Evolutionary conservation across 2,888 invertebrate genomes (phyloP).

Genomic region (Lithophane semibrunnea): DNA sequence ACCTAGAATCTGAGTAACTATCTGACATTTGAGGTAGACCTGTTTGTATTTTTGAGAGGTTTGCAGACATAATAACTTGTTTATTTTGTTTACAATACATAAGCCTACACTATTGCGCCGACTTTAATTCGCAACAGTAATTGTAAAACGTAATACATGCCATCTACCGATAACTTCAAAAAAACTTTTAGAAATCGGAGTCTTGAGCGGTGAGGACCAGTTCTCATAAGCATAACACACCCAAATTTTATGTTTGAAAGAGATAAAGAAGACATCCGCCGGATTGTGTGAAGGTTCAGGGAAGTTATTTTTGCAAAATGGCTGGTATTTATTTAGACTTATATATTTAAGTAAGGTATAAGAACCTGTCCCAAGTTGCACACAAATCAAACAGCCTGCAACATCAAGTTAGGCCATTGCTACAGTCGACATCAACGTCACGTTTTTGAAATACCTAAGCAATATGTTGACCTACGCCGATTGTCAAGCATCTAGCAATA

Average conservation of each 20-base stretch:
- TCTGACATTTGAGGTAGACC: slow-evolving; percentile 42
- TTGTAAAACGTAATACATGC: background rate
- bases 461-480: slow-evolving; percentile 65
- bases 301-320: slow-evolving; percentile 65
- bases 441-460: slow-evolving; percentile 19
- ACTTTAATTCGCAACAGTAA: background rate
- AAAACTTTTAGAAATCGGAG: slow-evolving; percentile 68
- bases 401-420: background rate
- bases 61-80: background rate
- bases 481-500: slow-evolving; percentile 69
- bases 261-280: slow-evolving; percentile 88
- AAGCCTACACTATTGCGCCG: background rate
- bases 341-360: slow-evolving; percentile 34
- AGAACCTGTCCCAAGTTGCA: slow-evolving; percentile 22
- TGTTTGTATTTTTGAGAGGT: slow-evolving; percentile 23
- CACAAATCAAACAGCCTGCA: slow-evolving; percentile 7
- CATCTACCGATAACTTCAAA: background rate
- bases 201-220: slow-evolving; percentile 70
- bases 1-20: slow-evolving; percentile 10
- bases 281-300: slow-evolving; percentile 77
- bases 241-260: slow-evolving; percentile 80
- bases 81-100: slow-evolving; percentile 19
- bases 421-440: slow-evolving; percentile 7
- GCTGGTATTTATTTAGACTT: slow-evolving; percentile 55
- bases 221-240: slow-evolving; percentile 82